These are phyloP conservation scores for Ceratoteleas bidentatus DNA, from an alignment of 1,140 invertebrate genomes.

Conservation along the genomic window DNA sequence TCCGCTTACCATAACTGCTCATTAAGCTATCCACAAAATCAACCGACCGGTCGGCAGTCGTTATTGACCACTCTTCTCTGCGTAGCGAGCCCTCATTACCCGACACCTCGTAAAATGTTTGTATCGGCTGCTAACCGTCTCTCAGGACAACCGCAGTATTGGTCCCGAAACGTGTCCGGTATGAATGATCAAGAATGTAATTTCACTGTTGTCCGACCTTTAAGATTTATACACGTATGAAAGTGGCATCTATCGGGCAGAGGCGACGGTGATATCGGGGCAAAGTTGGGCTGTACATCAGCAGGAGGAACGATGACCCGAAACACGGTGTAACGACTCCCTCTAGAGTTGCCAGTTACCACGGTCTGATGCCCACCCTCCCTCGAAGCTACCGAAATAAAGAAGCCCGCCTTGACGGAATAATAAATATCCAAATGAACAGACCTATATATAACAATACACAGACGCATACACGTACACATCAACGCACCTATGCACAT, in stretches of 20 bases:
- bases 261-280: slow-evolving; percentile 41
- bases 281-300: slow-evolving; percentile 77
- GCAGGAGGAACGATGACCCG: slow-evolving; percentile 70
- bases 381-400: slow-evolving; percentile 73
- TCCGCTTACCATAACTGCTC: too few relatives aligned
- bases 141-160: too few relatives aligned
- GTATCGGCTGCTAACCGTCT: too few relatives aligned
- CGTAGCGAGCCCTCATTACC: too few relatives aligned
- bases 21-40: too few relatives aligned
- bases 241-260: slow-evolving; percentile 49
- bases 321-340: slow-evolving; percentile 80
- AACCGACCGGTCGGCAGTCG: too few relatives aligned
- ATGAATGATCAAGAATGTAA: slow-evolving; percentile 47
- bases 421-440: slow-evolving; percentile 19
- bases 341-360: slow-evolving; percentile 80
- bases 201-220: slow-evolving; percentile 61
- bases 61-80: too few relatives aligned
- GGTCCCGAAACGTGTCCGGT: slow-evolving; percentile 1
- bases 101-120: too few relatives aligned
- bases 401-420: slow-evolving; percentile 71
- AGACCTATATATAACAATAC: too few relatives aligned
- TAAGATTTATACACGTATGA: slow-evolving; percentile 56
- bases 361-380: slow-evolving; percentile 81
- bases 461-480: too few relatives aligned
- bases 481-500: neutral